These are phyloP conservation scores for Poeciliopsis presidionis DNA, from an alignment of 2,797 vertebrate genomes.

Conservation along the genomic window DNA sequence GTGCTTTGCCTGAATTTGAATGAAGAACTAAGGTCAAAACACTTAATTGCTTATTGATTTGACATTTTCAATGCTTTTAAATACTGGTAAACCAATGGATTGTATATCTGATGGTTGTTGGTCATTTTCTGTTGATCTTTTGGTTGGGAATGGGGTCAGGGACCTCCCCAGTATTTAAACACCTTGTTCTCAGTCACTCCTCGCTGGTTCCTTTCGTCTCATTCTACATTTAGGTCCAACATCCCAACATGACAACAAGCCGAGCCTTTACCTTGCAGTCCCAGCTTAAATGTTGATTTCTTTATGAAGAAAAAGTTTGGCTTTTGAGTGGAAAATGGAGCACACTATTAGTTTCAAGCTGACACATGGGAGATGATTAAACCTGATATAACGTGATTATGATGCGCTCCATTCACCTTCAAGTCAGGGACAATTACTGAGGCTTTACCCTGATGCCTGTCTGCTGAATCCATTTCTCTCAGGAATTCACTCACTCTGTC, in stretches of 20 bases:
- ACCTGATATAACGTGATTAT: neutral
- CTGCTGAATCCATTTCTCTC: constrained; percentile 2
- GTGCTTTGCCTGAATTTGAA: neutral
- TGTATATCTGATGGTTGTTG: neutral
- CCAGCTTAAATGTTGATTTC: neutral
- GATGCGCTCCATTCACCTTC: constrained; percentile 1
- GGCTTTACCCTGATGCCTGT: neutral
- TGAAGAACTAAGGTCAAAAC: neutral
- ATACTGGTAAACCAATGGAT: neutral
- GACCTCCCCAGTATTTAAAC: too few species aligned
- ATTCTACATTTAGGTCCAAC: too few species aligned
- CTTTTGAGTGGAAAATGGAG: neutral
- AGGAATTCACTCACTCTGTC: neutral
- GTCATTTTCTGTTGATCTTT: neutral
- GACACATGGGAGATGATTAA: neutral
- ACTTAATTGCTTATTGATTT: neutral
- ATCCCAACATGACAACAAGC: too few species aligned
- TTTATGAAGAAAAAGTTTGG: neutral
- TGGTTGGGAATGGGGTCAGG: neutral
- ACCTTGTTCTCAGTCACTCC: too few species aligned
- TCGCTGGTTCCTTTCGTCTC: too few species aligned
- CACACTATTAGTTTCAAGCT: neutral
- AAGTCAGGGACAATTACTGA: constrained; percentile 6
- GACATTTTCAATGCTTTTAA: neutral
- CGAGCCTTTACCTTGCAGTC: neutral